Conservation (phyloP, 2,888 invertebrate species). For the Cataglyphis altisquamis region DNA sequence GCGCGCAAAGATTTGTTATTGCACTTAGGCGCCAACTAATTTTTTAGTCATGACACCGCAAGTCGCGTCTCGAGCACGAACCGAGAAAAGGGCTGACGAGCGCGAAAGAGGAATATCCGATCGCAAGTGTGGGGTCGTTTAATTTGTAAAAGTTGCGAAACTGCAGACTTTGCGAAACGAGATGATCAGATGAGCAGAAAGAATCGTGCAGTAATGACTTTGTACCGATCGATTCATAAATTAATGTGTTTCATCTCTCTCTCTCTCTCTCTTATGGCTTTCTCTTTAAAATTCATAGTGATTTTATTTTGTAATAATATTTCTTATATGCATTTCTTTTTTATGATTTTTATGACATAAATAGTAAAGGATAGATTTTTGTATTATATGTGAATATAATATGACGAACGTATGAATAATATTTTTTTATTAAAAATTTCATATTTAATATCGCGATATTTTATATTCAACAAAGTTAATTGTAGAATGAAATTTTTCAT, state of each 20-base stretch:
- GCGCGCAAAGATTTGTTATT: constrained; percentile 38
- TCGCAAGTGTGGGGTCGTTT: background rate
- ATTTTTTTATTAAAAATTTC: background rate
- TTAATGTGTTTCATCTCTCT: background rate
- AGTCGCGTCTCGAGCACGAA: constrained; percentile 4
- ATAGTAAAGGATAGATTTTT: background rate
- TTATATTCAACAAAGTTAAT: background rate
- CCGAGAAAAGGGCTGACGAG: background rate
- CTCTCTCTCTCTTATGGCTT: background rate
- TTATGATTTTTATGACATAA: too few species aligned
- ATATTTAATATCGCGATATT: background rate
- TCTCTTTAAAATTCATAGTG: background rate
- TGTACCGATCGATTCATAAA: background rate
- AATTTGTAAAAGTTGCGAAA: constrained; percentile 4
- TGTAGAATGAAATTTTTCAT: background rate
- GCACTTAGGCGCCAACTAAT: constrained; percentile 36
- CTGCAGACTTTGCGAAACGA: background rate
- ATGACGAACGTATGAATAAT: background rate
- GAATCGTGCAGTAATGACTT: background rate
- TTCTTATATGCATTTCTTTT: constrained; percentile 1
- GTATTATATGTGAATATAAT: background rate
- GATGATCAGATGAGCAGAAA: background rate
- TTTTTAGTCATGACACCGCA: constrained; percentile 46
- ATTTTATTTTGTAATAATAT: background rate
- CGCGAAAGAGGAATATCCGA: background rate